phyloP scores from a whole-genome alignment of 2,113 vertebrate species.

The Agelaius tricolor region DNA sequence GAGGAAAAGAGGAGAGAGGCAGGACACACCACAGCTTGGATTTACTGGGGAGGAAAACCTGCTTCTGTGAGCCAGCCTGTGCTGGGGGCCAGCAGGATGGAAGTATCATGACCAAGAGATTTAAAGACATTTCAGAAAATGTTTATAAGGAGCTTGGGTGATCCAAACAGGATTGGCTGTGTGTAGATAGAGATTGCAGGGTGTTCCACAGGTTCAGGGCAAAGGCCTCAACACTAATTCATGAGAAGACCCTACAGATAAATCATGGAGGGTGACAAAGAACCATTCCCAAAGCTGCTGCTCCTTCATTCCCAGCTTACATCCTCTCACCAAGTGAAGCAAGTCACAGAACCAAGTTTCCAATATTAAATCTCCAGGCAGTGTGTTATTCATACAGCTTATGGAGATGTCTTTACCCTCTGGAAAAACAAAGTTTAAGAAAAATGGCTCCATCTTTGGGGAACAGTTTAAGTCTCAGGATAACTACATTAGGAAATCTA shows the following conservation, averaged over 20 bases:
- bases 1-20: neutral
- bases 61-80: neutral
- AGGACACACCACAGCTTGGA: neutral
- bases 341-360: conserved; percentile 38
- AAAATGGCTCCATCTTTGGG: conserved; percentile 63
- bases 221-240: neutral
- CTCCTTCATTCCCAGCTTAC: neutral
- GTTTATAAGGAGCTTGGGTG: neutral
- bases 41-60: neutral
- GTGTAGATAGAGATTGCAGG: neutral
- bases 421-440: conserved; percentile 65
- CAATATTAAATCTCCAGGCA: conserved; percentile 54
- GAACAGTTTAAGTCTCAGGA: conserved; percentile 49
- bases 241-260: neutral
- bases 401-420: conserved; percentile 59
- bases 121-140: neutral
- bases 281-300: neutral
- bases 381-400: conserved; percentile 38
- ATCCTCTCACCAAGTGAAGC: conserved; percentile 4
- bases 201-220: neutral
- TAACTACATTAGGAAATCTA: conserved; percentile 58
- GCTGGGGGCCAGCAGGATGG: neutral
- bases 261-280: neutral
- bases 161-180: neutral
- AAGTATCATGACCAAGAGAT: neutral